phyloP scores from a whole-genome alignment of 2,113 vertebrate genomes.

The Acanthisitta chloris region DNA sequence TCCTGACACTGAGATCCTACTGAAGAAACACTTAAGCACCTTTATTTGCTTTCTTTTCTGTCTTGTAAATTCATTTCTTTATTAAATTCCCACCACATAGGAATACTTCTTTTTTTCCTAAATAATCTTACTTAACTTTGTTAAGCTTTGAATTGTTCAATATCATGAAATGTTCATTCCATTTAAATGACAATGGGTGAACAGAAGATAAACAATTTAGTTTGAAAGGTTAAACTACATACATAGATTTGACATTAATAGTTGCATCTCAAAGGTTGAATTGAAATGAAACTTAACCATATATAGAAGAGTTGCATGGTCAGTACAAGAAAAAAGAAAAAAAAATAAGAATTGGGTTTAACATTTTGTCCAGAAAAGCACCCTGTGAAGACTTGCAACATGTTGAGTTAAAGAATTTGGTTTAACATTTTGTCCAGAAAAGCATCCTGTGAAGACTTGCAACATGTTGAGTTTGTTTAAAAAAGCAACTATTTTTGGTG shows the following conservation, averaged over 20 bases:
- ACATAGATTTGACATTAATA: neutral
- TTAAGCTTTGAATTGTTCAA: neutral
- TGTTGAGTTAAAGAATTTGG: conserved; percentile 2
- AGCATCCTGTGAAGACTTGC: conserved; percentile 53
- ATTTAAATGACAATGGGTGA: neutral
- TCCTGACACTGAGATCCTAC: neutral
- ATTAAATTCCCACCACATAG: neutral
- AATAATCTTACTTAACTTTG: neutral
- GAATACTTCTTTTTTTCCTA: neutral
- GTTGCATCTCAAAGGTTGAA: conserved; percentile 4
- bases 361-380: conserved; percentile 8
- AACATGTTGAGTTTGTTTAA: conserved; percentile 39
- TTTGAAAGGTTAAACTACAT: neutral
- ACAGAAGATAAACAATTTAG: neutral
- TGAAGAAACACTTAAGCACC: neutral
- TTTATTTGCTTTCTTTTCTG: neutral
- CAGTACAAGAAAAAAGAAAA: neutral
- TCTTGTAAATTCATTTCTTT: neutral
- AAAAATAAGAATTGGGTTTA: neutral
- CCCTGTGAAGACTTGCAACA: conserved; percentile 49
- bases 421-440: conserved; percentile 18
- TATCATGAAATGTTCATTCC: neutral
- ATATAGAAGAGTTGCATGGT: neutral
- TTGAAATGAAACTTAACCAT: neutral
- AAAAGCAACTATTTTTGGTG: conserved; percentile 57